A percentile compares a stretch with the other conserved stretches of the same genome.
These are phyloP conservation scores for Leptinotarsa undecemlineata DNA, from an alignment of 1,140 invertebrate species.

Conservation along the genomic window DNA sequence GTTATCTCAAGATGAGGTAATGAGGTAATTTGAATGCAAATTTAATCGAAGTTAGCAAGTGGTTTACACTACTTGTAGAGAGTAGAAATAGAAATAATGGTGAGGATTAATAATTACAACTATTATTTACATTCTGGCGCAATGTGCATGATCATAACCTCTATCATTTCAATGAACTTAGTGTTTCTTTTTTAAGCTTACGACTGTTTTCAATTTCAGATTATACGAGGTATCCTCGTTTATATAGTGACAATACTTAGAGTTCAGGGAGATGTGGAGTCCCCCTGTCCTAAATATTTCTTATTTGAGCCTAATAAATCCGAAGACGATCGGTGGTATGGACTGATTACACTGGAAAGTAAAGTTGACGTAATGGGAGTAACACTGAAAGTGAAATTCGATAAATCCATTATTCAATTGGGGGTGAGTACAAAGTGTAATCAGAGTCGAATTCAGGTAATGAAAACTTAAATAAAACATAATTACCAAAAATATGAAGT, in stretches of 20 bases:
- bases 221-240: neutral
- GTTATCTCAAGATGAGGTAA: no score
- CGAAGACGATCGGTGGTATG: constrained; percentile 8
- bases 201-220: neutral
- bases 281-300: constrained; percentile 10
- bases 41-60: no score
- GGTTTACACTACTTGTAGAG: no score
- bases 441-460: neutral
- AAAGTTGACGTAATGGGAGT: neutral
- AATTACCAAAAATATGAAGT: no score
- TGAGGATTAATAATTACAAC: no score
- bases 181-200: no score
- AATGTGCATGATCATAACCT: no score
- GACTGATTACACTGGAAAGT: constrained; percentile 7
- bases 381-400: constrained; percentile 5
- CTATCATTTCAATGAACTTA: no score
- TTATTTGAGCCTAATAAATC: constrained; percentile 17
- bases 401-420: constrained; percentile 19
- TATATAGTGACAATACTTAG: neutral
- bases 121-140: no score
- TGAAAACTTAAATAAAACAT: no score
- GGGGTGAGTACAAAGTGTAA: constrained; percentile 12
- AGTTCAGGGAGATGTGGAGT: constrained; percentile 9
- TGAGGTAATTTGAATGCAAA: no score
- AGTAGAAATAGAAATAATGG: no score